A percentile compares a stretch with the other conserved stretches of the same genome.
Evolutionary conservation across 2,113 vertebrate genomes (phyloP).

Genomic region (Dunckerocampus dactyliophorus): DNA sequence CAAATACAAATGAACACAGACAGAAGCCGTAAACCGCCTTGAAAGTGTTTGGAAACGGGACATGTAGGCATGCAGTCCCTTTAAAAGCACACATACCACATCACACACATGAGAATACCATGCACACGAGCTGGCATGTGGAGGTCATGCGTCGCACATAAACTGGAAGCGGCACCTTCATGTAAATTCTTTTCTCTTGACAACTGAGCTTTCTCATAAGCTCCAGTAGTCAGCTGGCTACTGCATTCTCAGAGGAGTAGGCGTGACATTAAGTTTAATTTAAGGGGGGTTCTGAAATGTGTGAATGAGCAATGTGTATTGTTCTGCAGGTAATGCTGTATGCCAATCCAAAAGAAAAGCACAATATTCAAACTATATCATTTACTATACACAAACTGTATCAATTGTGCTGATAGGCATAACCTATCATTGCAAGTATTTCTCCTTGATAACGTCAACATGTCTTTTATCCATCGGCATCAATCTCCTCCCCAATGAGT

Average conservation of each 20-base stretch:
- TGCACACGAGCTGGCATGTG: constrained; percentile 45
- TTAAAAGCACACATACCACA: constrained; percentile 17
- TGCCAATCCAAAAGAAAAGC: constrained; percentile 7
- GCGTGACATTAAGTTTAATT: constrained; percentile 62
- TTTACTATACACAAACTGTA: not conserved
- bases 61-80: constrained; percentile 24
- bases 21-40: constrained; percentile 34
- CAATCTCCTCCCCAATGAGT: constrained; percentile 14
- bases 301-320: constrained; percentile 18
- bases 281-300: constrained; percentile 40
- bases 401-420: constrained; percentile 11
- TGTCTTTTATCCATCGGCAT: constrained; percentile 27
- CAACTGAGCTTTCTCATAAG: constrained; percentile 70
- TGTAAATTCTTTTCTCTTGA: constrained; percentile 68
- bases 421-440: constrained; percentile 2
- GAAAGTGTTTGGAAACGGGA: constrained; percentile 31
- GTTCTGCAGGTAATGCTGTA: constrained; percentile 14
- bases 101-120: constrained; percentile 48
- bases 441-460: constrained; percentile 18
- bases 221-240: constrained; percentile 71
- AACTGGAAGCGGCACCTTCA: constrained; percentile 66
- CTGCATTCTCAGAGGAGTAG: constrained; percentile 63
- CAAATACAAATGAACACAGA: constrained; percentile 6
- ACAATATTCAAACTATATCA: not conserved
- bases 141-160: constrained; percentile 63